These are phyloP conservation scores for Nyctibius grandis DNA, from an alignment of 2,797 vertebrate species.

Conservation along the genomic window DNA sequence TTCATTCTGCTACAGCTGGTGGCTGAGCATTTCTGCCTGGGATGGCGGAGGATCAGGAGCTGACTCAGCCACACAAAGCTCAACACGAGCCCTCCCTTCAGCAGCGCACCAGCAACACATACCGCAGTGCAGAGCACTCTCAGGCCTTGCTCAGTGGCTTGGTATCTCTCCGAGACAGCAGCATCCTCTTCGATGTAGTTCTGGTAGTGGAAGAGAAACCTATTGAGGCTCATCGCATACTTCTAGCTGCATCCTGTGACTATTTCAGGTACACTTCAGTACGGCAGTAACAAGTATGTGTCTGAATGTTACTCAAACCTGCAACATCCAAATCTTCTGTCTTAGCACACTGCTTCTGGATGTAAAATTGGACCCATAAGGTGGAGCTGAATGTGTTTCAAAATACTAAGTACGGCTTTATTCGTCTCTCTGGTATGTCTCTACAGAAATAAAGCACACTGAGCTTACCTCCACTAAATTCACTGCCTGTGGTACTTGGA, in stretches of 20 bases:
- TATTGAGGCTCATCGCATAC: conserved; percentile 91
- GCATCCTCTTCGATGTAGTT: conserved; percentile 90
- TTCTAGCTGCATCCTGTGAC: conserved; percentile 93
- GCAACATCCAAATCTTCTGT: not conserved
- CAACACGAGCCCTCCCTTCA: conserved; percentile 49
- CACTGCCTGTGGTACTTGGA: not conserved
- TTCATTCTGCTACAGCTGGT: conserved; percentile 55
- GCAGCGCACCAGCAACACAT: conserved; percentile 79
- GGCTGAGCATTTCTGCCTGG: conserved; percentile 33
- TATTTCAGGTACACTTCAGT: conserved; percentile 87
- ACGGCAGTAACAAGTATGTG: not conserved
- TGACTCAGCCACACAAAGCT: conserved; percentile 62
- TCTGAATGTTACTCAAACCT: not conserved
- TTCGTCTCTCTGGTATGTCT: not conserved
- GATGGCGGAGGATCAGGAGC: conserved; percentile 82
- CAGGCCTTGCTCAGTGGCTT: conserved; percentile 87
- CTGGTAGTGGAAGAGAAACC: conserved; percentile 88
- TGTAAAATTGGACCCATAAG: not conserved
- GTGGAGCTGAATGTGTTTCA: not conserved
- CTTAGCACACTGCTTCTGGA: not conserved
- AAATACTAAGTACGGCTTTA: not conserved
- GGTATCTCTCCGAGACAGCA: conserved; percentile 81
- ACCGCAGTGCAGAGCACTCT: conserved; percentile 84
- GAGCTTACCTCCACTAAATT: conserved; percentile 25
- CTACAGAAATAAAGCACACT: conserved; percentile 13